Percentiles rank a stretch among this genome's conserved stretches.
phyloP scores from a whole-genome alignment of 1,140 invertebrate species.

The Ostrea denselamellosa region DNA sequence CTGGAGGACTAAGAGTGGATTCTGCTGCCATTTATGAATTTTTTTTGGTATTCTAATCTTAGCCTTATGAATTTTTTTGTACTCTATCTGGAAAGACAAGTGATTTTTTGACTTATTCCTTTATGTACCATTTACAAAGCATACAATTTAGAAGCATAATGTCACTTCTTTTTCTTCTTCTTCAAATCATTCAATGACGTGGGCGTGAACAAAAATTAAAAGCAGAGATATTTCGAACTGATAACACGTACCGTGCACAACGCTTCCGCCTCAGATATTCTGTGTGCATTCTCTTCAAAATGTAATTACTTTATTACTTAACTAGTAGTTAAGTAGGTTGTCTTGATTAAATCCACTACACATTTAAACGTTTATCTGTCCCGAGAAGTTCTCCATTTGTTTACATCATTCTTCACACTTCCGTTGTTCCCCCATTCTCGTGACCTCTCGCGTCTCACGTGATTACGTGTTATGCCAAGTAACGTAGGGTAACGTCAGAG shows the following conservation, averaged over 20 bases:
- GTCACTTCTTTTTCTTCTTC: background rate
- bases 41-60: background rate
- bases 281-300: too few relatives aligned
- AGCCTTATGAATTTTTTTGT: too few relatives aligned
- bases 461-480: constrained; percentile 58
- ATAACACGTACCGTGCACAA: background rate
- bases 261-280: background rate
- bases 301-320: background rate
- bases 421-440: constrained; percentile 50
- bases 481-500: constrained; percentile 59
- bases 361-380: background rate
- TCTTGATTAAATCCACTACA: background rate
- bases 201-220: background rate
- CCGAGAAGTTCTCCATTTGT: background rate
- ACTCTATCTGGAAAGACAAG: background rate
- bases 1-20: constrained; percentile 63
- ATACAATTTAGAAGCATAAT: background rate
- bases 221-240: constrained; percentile 21
- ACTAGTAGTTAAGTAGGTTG: background rate
- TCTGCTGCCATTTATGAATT: constrained; percentile 43
- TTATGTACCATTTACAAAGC: background rate
- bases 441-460: constrained; percentile 55
- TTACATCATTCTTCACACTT: constrained; percentile 45
- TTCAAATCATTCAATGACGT: background rate
- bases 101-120: background rate